Conservation (phyloP, 2,797 vertebrate genomes). For the Acanthurus tractus region DNA sequence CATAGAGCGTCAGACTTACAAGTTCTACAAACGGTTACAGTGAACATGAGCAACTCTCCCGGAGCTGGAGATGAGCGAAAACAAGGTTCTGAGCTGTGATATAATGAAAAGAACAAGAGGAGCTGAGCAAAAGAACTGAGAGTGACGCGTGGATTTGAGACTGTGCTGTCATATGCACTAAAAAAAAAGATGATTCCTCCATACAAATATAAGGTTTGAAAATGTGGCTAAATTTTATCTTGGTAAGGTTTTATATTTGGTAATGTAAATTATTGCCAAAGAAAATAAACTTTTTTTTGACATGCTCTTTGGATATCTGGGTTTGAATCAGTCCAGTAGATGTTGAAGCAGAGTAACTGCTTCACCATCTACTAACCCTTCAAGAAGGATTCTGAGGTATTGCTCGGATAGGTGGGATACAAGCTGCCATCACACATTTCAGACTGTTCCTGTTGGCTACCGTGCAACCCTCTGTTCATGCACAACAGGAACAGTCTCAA, state of each 20-base stretch:
- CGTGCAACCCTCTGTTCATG: no score
- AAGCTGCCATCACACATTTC: no score
- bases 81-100: conserved; percentile 41
- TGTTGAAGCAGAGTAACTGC: not conserved
- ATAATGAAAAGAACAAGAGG: conserved; percentile 46
- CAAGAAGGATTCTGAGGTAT: not conserved
- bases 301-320: not conserved
- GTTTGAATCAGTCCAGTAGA: not conserved
- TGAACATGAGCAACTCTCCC: conserved; percentile 46
- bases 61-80: conserved; percentile 41
- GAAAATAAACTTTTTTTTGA: not conserved
- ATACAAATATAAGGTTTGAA: conserved; percentile 3
- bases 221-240: not conserved
- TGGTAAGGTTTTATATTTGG: not conserved
- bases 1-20: conserved; percentile 57
- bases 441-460: no score
- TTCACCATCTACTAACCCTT: conserved; percentile 1
- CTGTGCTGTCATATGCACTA: not conserved
- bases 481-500: no score
- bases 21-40: conserved; percentile 48
- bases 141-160: conserved; percentile 10
- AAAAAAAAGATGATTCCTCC: not conserved
- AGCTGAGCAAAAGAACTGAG: conserved; percentile 38
- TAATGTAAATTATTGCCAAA: not conserved
- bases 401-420: not conserved